Conservation (phyloP, 2,797 vertebrate genomes). For the Sternotherus odoratus region DNA sequence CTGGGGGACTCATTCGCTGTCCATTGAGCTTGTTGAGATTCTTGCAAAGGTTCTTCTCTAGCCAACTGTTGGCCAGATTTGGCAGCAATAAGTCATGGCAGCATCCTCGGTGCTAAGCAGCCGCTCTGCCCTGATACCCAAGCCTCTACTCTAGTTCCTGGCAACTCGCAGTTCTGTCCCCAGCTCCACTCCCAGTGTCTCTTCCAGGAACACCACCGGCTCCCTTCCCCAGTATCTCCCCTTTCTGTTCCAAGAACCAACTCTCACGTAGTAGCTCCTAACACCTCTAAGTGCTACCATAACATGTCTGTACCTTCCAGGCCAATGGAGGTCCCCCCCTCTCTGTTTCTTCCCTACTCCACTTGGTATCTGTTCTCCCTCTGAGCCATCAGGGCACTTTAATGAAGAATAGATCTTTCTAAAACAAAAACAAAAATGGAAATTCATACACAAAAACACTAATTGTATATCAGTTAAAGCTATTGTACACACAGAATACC, state of each 20-base stretch:
- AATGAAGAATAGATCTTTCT: not conserved
- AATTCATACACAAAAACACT: not conserved
- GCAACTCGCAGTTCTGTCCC: not conserved
- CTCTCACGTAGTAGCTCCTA: not conserved
- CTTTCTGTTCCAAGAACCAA: not conserved
- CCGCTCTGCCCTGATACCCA: not conserved
- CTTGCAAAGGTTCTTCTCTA: not conserved
- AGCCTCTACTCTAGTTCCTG: not conserved
- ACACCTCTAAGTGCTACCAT: not conserved
- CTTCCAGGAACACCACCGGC: not conserved
- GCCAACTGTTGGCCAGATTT: not conserved
- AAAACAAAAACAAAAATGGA: not conserved
- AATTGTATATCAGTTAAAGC: not conserved
- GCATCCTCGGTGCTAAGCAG: not conserved
- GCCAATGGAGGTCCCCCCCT: not conserved
- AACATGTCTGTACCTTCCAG: not conserved
- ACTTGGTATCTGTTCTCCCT: not conserved
- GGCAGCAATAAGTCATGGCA: constrained; percentile 1
- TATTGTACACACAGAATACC: not conserved
- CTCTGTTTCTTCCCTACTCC: not conserved
- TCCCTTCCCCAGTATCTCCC: not conserved
- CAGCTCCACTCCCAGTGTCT: not conserved
- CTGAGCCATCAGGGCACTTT: not conserved
- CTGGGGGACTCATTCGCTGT: not conserved
- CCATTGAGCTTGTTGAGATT: not conserved